Percentiles rank a stretch among this genome's conserved stretches.
Evolutionary conservation across 2,888 invertebrate species (phyloP).

Genomic region (Nowickia ferox): DNA sequence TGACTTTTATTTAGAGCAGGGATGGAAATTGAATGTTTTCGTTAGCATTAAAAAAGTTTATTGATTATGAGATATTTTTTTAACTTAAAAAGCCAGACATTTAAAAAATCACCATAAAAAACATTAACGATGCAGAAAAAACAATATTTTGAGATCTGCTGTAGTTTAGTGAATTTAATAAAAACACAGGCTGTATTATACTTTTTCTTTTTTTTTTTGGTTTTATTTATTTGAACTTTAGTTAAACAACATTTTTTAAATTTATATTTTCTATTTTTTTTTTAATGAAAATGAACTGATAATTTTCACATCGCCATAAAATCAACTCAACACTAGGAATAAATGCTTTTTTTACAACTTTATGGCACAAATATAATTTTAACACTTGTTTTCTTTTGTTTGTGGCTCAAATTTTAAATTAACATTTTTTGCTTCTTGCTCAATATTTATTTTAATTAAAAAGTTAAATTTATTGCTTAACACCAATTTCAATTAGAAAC

Average conservation of each 20-base stretch:
- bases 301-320: conserved; percentile 44
- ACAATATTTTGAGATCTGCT: background rate
- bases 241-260: conserved; percentile 1
- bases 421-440: conserved; percentile 1
- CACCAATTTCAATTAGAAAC: conserved; percentile 44
- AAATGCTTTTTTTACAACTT: background rate
- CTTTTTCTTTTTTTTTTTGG: conserved; percentile 1
- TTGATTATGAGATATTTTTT: too few relatives aligned
- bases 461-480: conserved; percentile 49
- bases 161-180: background rate
- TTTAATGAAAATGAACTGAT: conserved; percentile 9
- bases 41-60: too few relatives aligned
- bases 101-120: background rate
- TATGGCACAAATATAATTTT: conserved; percentile 24
- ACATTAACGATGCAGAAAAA: background rate
- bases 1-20: too few relatives aligned
- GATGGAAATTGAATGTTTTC: too few relatives aligned
- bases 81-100: background rate
- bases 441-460: conserved; percentile 33
- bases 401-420: conserved; percentile 22
- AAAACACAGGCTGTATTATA: background rate
- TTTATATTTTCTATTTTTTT: conserved; percentile 13
- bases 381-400: conserved; percentile 42
- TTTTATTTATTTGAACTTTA: background rate
- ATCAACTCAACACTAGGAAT: conserved; percentile 21